phyloP scores from a whole-genome alignment of 2,888 invertebrate species.

The Carpatolechia fugitivella region DNA sequence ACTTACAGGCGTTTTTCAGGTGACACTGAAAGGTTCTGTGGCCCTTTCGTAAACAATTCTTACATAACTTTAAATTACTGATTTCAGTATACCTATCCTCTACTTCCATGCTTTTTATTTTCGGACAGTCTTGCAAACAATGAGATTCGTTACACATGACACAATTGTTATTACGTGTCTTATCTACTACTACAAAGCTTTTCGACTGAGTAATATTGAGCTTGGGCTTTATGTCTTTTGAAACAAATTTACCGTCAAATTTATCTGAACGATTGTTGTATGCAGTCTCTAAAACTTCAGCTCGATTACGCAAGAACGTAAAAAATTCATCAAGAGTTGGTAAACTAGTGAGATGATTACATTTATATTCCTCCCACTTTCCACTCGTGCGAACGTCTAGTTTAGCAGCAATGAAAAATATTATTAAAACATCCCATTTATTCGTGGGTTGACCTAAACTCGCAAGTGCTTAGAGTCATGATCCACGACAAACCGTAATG shows the following conservation, averaged over 20 bases:
- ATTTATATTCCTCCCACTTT: constrained; percentile 26
- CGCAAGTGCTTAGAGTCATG: constrained; percentile 24
- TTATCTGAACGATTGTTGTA: neutral
- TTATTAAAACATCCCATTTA: constrained; percentile 26
- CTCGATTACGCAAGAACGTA: constrained; percentile 17
- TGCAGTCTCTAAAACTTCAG: constrained; percentile 21
- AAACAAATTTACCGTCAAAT: neutral
- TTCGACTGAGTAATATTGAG: neutral
- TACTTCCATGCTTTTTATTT: neutral
- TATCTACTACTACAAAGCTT: neutral
- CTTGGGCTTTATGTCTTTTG: neutral
- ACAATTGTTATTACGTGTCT: neutral
- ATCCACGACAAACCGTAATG: constrained; percentile 17
- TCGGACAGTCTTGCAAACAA: neutral
- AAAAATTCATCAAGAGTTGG: constrained; percentile 18
- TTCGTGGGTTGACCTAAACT: constrained; percentile 25
- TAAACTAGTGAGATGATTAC: neutral
- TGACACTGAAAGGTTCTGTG: neutral
- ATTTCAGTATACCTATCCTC: neutral
- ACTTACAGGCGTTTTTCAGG: neutral
- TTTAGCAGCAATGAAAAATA: constrained; percentile 22
- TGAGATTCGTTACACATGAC: neutral
- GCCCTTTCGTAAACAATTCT: constrained; percentile 3
- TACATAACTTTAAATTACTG: neutral
- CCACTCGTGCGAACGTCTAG: constrained; percentile 21